Conservation (phyloP, 37 sponge, comb jelly and placozoan species). For the Chondrilla cf. caribensis region DNA sequence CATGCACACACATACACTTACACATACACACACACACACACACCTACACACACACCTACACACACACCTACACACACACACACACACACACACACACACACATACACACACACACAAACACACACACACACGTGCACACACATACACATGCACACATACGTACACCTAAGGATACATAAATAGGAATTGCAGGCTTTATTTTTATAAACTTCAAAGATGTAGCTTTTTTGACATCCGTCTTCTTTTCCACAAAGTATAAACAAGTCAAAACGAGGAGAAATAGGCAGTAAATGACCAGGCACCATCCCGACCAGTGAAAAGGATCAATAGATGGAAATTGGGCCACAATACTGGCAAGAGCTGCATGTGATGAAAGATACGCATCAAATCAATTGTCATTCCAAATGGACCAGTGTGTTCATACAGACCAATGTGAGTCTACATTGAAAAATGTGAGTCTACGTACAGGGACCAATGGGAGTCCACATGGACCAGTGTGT, state of each 20-base stretch:
- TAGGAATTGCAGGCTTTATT: slow-evolving; percentile 6
- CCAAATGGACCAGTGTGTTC: too few species aligned
- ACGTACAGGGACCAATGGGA: too few species aligned
- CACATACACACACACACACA: background rate
- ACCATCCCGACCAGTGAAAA: slow-evolving; percentile 56
- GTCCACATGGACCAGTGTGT: too few species aligned
- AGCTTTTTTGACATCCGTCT: slow-evolving; percentile 25
- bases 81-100: background rate
- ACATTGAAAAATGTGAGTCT: too few species aligned
- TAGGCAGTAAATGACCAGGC: background rate
- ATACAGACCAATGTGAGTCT: too few species aligned
- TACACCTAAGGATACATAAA: slow-evolving; percentile 21
- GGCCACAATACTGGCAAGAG: slow-evolving; percentile 26
- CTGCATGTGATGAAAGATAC: slow-evolving; percentile 7
- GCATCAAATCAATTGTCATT: too few species aligned
- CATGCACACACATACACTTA: background rate
- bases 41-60: background rate
- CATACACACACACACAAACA: background rate
- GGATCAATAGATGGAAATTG: slow-evolving; percentile 45
- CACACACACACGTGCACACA: too few species aligned
- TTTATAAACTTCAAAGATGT: background rate
- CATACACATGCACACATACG: too few species aligned
- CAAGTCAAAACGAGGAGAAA: slow-evolving; percentile 1
- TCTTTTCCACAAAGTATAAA: slow-evolving; percentile 31
- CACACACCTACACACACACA: background rate